Evolutionary conservation across 2,113 vertebrate species (phyloP), one percentile per base, ranked within the genome.

Genomic region (Morone saxatilis): DNA sequence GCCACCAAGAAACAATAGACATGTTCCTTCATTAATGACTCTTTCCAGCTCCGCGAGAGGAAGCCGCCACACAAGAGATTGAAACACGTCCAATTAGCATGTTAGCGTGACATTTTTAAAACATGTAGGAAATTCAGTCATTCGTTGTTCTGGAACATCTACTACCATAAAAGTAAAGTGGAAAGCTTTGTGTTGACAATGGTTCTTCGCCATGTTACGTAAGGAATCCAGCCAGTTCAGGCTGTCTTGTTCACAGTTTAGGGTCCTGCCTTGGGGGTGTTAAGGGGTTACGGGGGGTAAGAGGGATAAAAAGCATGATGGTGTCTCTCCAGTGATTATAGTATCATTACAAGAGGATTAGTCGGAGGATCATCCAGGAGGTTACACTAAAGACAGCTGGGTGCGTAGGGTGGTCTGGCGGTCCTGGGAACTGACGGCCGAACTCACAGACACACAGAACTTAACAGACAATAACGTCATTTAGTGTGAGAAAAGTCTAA

Each of bases 271-370:
- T 48, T 62, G 41, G 9, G 36, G 41, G 41, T 45, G 17, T 60
- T 43, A 41, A 31, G 61, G 50, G 71, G 63, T 51, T 48, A 50
- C 36, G 13, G 43, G 56, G 59, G 45, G 43, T 47, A 36, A 69
- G 20, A 36, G 47, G 31, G 70, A 82, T 79, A 61, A 76, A 31
- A 62, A 63, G 25, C 76, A 54, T 41, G 60, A 54, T 76, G 61
- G 77, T 77, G 84, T 80, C 77, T 86, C 38, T 78, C 63, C 65
- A 77, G 62, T 80, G 84, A 87, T 89, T 71, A 85, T 66, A 88
- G 88, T 89, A 86, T 88, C 81, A 91, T 91, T 91, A 91, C 82
- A 85, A 56, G 66, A 57, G 88, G 89, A 93, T 92, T 90, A 90
- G 78, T 78, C 9, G 4, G 47, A 80, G 78, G 88, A 89, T 90